A percentile compares a stretch with the other conserved stretches of the same genome.
Evolutionary conservation across 2,888 invertebrate genomes (phyloP).

Genomic region (Mythimna ferrago): DNA sequence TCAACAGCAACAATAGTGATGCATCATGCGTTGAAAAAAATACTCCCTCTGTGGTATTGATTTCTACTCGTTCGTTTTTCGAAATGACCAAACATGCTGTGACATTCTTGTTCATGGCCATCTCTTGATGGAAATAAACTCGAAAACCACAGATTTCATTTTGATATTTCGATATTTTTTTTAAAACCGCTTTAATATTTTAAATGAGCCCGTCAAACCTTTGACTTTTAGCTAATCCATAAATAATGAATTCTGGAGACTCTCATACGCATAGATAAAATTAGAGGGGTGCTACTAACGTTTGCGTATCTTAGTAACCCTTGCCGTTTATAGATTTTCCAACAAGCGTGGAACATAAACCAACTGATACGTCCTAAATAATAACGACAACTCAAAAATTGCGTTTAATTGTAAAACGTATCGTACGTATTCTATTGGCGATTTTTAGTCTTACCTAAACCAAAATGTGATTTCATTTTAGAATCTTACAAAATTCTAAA

Average conservation of each 20-base stretch:
- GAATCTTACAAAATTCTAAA: too few species aligned
- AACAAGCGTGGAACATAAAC: constrained; percentile 10
- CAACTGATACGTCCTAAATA: constrained; percentile 19
- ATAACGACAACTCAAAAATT: constrained; percentile 3
- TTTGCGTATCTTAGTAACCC: constrained; percentile 40
- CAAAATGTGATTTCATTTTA: too few species aligned
- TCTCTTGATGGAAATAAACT: not conserved
- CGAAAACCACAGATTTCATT: not conserved
- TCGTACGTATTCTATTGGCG: too few species aligned
- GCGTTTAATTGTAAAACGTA: not conserved
- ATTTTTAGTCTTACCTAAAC: too few species aligned
- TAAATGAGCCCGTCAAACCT: not conserved
- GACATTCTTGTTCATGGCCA: constrained; percentile 2
- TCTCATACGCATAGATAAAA: constrained; percentile 25
- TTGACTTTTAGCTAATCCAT: constrained; percentile 9
- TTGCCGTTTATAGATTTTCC: constrained; percentile 31
- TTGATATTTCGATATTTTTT: not conserved
- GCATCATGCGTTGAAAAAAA: constrained; percentile 56
- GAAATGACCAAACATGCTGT: constrained; percentile 9
- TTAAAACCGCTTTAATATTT: not conserved
- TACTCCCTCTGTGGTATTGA: constrained; percentile 48
- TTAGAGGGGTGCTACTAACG: constrained; percentile 23
- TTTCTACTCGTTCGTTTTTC: constrained; percentile 28
- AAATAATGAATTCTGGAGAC: constrained; percentile 21
- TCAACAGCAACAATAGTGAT: constrained; percentile 60